Evolutionary conservation across 1,140 invertebrate genomes (phyloP).

Genomic region (Holotrichia oblita): DNA sequence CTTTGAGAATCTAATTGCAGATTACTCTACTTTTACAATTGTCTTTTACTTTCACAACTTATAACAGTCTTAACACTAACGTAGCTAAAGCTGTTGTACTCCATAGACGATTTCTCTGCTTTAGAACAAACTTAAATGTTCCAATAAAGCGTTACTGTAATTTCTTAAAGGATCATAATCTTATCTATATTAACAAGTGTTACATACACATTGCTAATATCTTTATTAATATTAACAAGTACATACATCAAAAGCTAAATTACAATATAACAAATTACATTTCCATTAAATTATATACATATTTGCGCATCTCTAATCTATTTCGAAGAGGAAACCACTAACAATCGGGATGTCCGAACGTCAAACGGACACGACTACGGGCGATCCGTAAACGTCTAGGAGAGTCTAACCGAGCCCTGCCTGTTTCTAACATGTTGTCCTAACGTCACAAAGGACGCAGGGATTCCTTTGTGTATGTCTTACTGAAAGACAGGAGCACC

Average conservation of each 20-base stretch:
- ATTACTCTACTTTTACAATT: no score
- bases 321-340: conserved; percentile 27
- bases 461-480: conserved; percentile 38
- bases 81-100: no score
- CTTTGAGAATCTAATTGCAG: no score
- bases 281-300: conserved; percentile 19
- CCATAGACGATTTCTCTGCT: no score
- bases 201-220: no score
- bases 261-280: not conserved
- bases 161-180: no score
- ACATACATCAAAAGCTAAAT: conserved; percentile 6
- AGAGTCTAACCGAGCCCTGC: conserved; percentile 25
- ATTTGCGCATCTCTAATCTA: conserved; percentile 33
- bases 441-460: conserved; percentile 37
- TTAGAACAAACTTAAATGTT: no score
- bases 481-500: conserved; percentile 33
- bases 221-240: not conserved
- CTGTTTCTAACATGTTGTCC: conserved; percentile 39
- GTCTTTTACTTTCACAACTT: no score
- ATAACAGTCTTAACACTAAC: no score
- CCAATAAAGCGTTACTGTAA: no score
- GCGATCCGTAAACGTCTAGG: conserved; percentile 26
- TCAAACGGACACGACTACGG: conserved; percentile 26
- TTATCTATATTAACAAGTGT: no score
- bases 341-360: conserved; percentile 39